Conservation (phyloP, 1,140 invertebrate species). For the Drosophila sp. region DNA sequence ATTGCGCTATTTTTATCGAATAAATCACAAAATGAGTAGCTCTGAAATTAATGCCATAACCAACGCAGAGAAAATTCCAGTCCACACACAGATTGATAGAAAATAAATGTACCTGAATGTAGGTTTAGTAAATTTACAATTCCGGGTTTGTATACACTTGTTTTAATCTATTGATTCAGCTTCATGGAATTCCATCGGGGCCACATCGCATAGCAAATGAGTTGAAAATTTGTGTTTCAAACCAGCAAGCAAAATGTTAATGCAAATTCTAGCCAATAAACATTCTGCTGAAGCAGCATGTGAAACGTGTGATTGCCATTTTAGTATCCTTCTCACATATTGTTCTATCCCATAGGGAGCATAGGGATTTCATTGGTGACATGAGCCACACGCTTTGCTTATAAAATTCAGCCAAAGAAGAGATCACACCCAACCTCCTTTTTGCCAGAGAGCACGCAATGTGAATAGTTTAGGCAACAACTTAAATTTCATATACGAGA, state of each 20-base stretch:
- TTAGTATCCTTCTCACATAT: conserved; percentile 52
- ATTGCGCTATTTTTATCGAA: conserved; percentile 4
- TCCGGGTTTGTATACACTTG: conserved; percentile 22
- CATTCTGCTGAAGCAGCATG: conserved; percentile 24
- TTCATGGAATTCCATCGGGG: background rate
- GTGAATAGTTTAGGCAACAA: conserved; percentile 32
- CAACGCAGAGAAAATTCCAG: background rate
- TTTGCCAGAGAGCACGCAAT: conserved; percentile 1
- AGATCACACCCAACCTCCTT: conserved; percentile 4
- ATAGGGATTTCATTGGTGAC: conserved; percentile 28
- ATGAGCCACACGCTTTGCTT: conserved; percentile 40
- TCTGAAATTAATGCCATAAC: conserved; percentile 53
- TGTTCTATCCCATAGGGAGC: background rate
- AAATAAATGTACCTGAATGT: conserved; percentile 2
- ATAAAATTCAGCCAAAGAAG: conserved; percentile 53
- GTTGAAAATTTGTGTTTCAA: conserved; percentile 48
- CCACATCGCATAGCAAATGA: conserved; percentile 50
- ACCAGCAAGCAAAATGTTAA: conserved; percentile 42
- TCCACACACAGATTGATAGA: background rate
- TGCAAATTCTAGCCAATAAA: conserved; percentile 44
- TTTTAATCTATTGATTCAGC: conserved; percentile 12
- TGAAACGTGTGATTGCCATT: conserved; percentile 44
- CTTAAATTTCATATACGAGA: conserved; percentile 1
- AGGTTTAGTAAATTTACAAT: conserved; percentile 22
- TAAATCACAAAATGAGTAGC: conserved; percentile 49